Evolutionary conservation across 1,140 invertebrate species (phyloP).

Genomic region (Schmidtea mediterranea): DNA sequence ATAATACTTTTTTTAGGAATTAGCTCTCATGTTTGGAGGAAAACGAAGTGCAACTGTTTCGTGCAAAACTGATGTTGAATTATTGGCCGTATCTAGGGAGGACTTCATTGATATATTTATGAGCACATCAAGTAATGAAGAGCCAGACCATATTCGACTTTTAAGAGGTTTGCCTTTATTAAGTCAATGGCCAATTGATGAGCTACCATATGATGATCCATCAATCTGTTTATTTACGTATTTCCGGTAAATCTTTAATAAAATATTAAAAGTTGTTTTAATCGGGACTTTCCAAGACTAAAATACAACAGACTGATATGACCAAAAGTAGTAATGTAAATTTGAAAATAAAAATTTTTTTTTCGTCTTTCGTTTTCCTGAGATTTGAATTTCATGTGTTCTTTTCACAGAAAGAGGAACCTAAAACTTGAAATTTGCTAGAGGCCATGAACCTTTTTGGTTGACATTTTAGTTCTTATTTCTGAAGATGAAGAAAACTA

Average conservation of each 20-base stretch:
- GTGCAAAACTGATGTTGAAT: conserved; percentile 8
- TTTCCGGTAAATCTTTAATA: conserved; percentile 14
- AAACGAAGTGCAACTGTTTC: conserved; percentile 9
- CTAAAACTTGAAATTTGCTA: too few species aligned
- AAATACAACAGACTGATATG: too few species aligned
- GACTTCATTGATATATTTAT: conserved; percentile 11
- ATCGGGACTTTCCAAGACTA: too few species aligned
- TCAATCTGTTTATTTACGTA: conserved; percentile 19
- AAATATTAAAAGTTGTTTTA: conserved; percentile 4
- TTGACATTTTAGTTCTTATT: too few species aligned
- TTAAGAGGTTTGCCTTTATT: conserved; percentile 10
- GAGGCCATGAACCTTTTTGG: too few species aligned
- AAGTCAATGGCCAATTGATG: conserved; percentile 16
- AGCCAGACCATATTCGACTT: conserved; percentile 9
- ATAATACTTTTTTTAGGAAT: conserved; percentile 6
- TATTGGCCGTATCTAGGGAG: conserved; percentile 8
- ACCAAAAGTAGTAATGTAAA: too few species aligned
- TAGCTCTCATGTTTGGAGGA: conserved; percentile 9
- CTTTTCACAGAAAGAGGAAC: too few species aligned
- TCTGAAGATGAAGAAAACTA: too few species aligned
- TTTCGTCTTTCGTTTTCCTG: too few species aligned
- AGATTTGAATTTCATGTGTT: too few species aligned
- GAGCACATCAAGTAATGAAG: conserved; percentile 6
- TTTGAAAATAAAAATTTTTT: too few species aligned
- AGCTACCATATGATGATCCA: conserved; percentile 17